Base-by-base conservation (phyloP, 2,797 vertebrate species). In the Acipenser ruthenus region DNA sequence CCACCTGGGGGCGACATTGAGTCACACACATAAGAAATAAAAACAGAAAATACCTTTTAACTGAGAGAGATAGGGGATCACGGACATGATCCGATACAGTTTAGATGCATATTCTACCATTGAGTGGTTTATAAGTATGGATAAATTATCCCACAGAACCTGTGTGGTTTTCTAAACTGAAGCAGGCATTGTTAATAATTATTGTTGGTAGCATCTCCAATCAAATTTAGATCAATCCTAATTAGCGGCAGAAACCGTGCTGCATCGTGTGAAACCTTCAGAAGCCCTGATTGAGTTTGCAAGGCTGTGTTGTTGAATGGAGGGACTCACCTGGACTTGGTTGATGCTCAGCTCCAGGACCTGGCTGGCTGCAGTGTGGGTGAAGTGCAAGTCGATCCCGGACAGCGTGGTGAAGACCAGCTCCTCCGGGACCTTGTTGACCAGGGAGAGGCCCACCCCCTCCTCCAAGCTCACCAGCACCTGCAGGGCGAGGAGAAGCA, bases 361-460 rank as follows among this genome's bases (percentile, higher is more conserved):
- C 70, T 96, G 91, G 66, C 86, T 95, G 6, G 88, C 77, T 0
- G 91, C 86, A 6, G 94, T 88, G 23, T 88, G 92, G 0, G 89
- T 97, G 73, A 95, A 97, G 76, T 97, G 95, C 62, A 99, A 77
- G 2, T 84, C 83, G 62, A 99, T 98, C 56, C 91, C 91, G 0
- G 87, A 90, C 68, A 99, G 85, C 0, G 90, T 94, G 1, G 85
- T 82, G 71, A 99, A 99, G 51, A 95, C 81, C 0, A 99, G 84
- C 80, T 99, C 97, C 82, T 99, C 97, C 0, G 96, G 95, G 68
- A 89, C 79, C 81, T 97, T 98, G 81, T 95, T 99, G 68, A 98
- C 91, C 77, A 99, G 82, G 97, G 97, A 99, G 65, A 99, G 77
- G 0, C 96, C 96, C 55, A 99, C 78, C 60, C 96, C 96, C 15